phyloP scores from a whole-genome alignment of 2,113 vertebrate genomes.

The Tor tambroides region DNA sequence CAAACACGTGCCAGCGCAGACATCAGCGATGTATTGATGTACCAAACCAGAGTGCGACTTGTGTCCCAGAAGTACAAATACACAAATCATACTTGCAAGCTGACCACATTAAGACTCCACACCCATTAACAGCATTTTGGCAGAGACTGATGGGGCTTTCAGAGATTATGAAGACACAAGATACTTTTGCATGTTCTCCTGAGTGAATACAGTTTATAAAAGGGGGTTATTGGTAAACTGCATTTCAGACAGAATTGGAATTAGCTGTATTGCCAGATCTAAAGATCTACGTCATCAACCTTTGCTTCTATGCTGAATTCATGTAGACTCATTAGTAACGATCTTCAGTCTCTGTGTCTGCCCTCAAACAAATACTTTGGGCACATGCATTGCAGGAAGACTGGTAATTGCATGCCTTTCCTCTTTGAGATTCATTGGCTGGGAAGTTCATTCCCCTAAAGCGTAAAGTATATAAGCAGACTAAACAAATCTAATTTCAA shows the following conservation, averaged over 20 bases:
- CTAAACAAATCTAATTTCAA: slow-evolving; percentile 20
- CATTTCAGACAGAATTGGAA: background rate
- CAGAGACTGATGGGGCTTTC: slow-evolving; percentile 33
- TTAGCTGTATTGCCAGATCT: background rate
- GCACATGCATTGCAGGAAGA: background rate
- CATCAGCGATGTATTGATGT: slow-evolving; percentile 31
- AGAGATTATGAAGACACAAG: slow-evolving; percentile 11
- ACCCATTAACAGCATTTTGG: slow-evolving; percentile 28
- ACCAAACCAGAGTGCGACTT: background rate
- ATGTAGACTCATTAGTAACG: background rate
- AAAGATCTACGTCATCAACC: background rate
- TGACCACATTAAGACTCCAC: slow-evolving; percentile 25
- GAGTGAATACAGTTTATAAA: background rate
- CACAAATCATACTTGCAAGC: slow-evolving; percentile 28
- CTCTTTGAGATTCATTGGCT: background rate
- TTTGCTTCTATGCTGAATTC: background rate
- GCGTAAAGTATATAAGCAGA: background rate
- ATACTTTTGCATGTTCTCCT: background rate
- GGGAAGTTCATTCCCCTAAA: background rate
- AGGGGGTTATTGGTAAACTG: slow-evolving; percentile 10
- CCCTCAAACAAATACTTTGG: background rate
- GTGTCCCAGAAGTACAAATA: slow-evolving; percentile 29
- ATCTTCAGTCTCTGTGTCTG: background rate
- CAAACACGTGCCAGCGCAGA: slow-evolving; percentile 6
- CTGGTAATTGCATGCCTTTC: background rate